A percentile compares a stretch with the other conserved stretches of the same genome.
Evolutionary conservation across 2,113 vertebrate genomes (phyloP).

Genomic region (Thalassoma bifasciatum): DNA sequence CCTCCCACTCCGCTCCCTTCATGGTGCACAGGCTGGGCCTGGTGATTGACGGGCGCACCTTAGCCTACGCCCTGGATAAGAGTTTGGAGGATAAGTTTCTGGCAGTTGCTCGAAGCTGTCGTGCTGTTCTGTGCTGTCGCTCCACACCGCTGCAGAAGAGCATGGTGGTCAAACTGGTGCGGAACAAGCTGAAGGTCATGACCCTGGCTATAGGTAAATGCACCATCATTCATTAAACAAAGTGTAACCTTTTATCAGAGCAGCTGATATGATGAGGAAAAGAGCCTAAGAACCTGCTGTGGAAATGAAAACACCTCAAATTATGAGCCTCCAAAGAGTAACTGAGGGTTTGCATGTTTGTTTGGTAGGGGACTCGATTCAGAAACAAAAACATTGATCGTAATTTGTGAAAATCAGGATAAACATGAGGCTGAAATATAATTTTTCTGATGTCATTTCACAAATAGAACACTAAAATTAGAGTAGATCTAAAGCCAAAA

Average conservation of each 20-base stretch:
- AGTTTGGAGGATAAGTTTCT: conserved; percentile 94
- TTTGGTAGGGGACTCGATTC: too few species aligned
- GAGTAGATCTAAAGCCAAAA: too few species aligned
- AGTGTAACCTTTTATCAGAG: neutral
- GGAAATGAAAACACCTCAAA: too few species aligned
- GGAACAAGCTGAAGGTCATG: conserved; percentile 97
- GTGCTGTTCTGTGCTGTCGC: conserved; percentile 94
- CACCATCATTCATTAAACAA: neutral
- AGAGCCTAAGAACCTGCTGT: too few species aligned
- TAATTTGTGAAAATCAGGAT: too few species aligned
- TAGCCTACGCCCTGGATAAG: conserved; percentile 93
- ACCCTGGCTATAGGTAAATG: conserved; percentile 93
- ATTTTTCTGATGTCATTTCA: too few species aligned
- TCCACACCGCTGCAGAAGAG: conserved; percentile 97
- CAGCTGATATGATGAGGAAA: too few species aligned
- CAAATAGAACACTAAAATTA: too few species aligned
- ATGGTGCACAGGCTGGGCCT: conserved; percentile 86
- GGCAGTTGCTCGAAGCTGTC: conserved; percentile 89
- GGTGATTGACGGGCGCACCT: conserved; percentile 93
- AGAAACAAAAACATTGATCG: too few species aligned
- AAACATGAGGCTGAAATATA: too few species aligned
- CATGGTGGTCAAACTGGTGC: conserved; percentile 96
- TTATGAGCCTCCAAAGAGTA: too few species aligned
- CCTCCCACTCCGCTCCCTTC: conserved; percentile 64
- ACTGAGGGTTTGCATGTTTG: too few species aligned